These are phyloP conservation scores for Platycheirus albimanus DNA, from an alignment of 2,888 invertebrate genomes.

Conservation along the genomic window DNA sequence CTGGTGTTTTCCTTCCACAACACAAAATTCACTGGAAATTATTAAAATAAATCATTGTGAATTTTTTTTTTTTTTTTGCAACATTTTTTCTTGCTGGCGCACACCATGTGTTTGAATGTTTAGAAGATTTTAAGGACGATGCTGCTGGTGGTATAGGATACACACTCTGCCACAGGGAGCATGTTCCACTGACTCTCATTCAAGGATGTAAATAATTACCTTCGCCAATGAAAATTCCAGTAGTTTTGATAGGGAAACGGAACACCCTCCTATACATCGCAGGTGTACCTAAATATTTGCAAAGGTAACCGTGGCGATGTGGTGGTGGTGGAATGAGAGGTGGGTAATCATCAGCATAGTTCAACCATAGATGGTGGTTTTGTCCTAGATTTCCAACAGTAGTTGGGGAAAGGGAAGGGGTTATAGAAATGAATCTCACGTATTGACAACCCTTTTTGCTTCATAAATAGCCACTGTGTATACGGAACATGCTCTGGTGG, in stretches of 20 bases:
- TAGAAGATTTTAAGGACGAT: slow-evolving; percentile 2
- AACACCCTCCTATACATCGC: slow-evolving; percentile 9
- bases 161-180: neutral
- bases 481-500: slow-evolving; percentile 66
- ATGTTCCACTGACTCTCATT: too few relatives aligned
- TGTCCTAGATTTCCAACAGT: neutral
- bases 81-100: slow-evolving; percentile 13
- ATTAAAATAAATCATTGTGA: slow-evolving; percentile 68
- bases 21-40: slow-evolving; percentile 50
- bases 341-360: neutral
- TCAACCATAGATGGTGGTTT: neutral
- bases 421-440: slow-evolving; percentile 45
- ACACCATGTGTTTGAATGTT: slow-evolving; percentile 32
- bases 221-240: slow-evolving; percentile 32
- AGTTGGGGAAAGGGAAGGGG: neutral
- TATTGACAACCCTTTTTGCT: slow-evolving; percentile 60
- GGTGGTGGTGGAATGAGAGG: neutral
- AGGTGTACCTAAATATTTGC: slow-evolving; percentile 31
- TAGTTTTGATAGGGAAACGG: slow-evolving; percentile 34
- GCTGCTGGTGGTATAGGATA: neutral
- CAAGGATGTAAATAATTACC: slow-evolving; percentile 63
- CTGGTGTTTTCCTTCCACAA: slow-evolving; percentile 28
- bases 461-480: slow-evolving; percentile 61
- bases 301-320: too few relatives aligned
- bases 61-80: slow-evolving; percentile 40